These are phyloP conservation scores for Ctenosaura bakeri DNA, from an alignment of 2,797 vertebrate species.

Conservation along the genomic window DNA sequence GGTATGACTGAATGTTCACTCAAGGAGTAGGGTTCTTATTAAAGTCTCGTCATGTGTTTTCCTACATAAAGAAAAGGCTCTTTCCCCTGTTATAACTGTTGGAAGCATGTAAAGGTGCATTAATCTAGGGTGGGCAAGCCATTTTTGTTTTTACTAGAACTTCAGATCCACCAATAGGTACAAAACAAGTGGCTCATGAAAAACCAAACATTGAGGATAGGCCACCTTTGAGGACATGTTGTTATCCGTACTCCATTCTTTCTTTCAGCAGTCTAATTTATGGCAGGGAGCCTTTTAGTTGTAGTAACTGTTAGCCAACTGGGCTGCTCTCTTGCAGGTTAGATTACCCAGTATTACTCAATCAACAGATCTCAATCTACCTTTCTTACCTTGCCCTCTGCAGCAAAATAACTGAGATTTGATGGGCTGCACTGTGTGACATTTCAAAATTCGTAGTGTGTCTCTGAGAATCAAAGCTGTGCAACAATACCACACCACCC, in stretches of 20 bases:
- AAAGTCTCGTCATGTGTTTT: background rate
- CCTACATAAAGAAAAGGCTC: no score
- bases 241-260: background rate
- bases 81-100: no score
- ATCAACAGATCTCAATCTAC: background rate
- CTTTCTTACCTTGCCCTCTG: background rate
- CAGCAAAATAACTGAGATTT: background rate
- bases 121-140: background rate
- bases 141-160: no score
- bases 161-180: background rate
- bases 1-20: background rate
- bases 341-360: background rate
- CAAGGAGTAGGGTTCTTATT: background rate
- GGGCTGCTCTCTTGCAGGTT: no score
- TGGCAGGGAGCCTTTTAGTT: background rate
- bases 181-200: background rate
- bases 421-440: no score
- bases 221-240: background rate
- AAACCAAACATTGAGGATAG: background rate
- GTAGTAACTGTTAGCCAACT: background rate
- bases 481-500: no score
- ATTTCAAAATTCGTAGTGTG: no score
- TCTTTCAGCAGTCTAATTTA: background rate
- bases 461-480: no score
- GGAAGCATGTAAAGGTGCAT: background rate